Conservation (phyloP, 2,888 invertebrate species). For the Craniophora ligustri region DNA sequence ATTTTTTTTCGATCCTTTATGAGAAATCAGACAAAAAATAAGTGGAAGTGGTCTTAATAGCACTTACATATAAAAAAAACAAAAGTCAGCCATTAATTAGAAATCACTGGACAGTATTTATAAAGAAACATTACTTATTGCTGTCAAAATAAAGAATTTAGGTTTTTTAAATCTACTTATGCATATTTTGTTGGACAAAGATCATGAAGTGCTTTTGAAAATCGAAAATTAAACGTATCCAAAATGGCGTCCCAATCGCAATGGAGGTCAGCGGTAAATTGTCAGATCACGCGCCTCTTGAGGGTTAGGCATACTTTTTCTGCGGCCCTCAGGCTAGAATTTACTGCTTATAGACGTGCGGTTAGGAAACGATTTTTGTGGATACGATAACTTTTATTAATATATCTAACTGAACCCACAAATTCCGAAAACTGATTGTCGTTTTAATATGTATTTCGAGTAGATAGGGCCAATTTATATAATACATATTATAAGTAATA, state of each 20-base stretch:
- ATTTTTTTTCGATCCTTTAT: too few relatives aligned
- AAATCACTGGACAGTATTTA: too few relatives aligned
- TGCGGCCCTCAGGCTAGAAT: conserved; percentile 71
- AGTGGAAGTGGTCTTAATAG: too few relatives aligned
- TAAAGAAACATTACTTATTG: too few relatives aligned
- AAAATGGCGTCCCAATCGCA: conserved; percentile 55
- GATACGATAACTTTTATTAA: conserved; percentile 30
- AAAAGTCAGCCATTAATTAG: too few relatives aligned
- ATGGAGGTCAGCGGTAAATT: conserved; percentile 66
- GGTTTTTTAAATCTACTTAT: conserved; percentile 6
- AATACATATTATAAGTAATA: too few relatives aligned
- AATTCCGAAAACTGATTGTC: too few relatives aligned
- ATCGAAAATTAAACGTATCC: conserved; percentile 47
- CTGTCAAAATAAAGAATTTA: too few relatives aligned
- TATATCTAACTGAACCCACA: neutral
- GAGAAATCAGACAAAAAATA: too few relatives aligned
- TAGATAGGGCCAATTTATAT: too few relatives aligned
- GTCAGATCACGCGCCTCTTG: conserved; percentile 69
- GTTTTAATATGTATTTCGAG: too few relatives aligned
- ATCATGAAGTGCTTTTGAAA: conserved; percentile 21
- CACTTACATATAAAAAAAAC: too few relatives aligned
- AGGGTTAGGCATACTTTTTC: conserved; percentile 74
- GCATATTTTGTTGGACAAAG: conserved; percentile 3
- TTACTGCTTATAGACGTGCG: conserved; percentile 60
- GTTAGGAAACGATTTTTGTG: conserved; percentile 44